Base-by-base conservation (phyloP, 2,888 invertebrate genomes). In the Diarsia dahlii region DNA sequence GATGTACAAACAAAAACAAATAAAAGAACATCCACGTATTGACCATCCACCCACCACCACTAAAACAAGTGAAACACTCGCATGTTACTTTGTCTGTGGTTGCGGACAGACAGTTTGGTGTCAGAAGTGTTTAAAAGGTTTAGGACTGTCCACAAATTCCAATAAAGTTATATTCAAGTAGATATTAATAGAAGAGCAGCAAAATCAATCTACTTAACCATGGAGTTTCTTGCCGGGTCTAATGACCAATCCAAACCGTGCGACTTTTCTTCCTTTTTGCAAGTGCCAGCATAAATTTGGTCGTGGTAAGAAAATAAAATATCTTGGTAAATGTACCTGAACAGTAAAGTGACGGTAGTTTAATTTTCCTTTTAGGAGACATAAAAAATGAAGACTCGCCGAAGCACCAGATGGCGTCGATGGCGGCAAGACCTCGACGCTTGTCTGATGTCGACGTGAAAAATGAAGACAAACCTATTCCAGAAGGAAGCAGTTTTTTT, bases 401-500 rank as follows among this genome's bases (percentile, higher is more conserved):
- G 0, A 94, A 95, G 74, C 90, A 90, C 0, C 93, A 93, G 56
- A 79, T 89, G 0, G 92, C 92, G 0, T 90, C 92, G 0, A 93
- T 97, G 69, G 97, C 98, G 74, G 98, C 98, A 76, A 97, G 98
- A 81, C 99, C 99, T 62, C 97, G 99, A 71, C 97, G 99, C 71
- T 96, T 99, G 91, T 99, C 99, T 12, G 98, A 99, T 92, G 97
- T 98, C 84, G 98, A 98, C 95, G 97, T 98, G 90, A 97, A 98
- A 91, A 97, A 97, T 89, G 98, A 98, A 92, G 97, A 98, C 93
- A 98, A 98, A 93, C 99, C 99, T 62, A 98, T 99, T 88, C 99
- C 99, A 69, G 98, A 98, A 91, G 98, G 98, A 87, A 98, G 98
- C 94, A 98, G 99, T 89, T 98, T 99, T 96, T 99, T 99, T 97